Base-by-base conservation (phyloP, 2,888 invertebrate species). In the Ischnura elegans region DNA sequence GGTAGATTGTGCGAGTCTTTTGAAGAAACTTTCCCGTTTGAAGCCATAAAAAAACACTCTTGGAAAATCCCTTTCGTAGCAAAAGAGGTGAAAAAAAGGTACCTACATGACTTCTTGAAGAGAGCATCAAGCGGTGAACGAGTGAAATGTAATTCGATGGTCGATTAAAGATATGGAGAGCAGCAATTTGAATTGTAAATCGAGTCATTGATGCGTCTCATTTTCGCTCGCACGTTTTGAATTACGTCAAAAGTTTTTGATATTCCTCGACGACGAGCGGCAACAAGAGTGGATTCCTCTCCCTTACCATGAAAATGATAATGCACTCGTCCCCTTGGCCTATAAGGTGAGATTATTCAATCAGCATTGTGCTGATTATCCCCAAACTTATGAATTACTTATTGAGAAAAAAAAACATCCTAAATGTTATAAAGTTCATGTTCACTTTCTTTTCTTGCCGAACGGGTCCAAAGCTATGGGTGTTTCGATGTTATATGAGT, bases 11-110 rank as follows among this genome's bases (percentile, higher is more conserved):
- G 51, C 8, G 2, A 19, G 51, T 19, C 13, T 76, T 29, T 76
- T 76, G 36, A 76, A 36, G 13, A 76, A 76, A 76, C 76, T 76
- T 76, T 76, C 36, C 76, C 76, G 76, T 76, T 76, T 76, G 76
- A 76, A 4, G 16, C 76, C 76, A 76, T 76, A 25, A 36, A 51
- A 76, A 16, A 16, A 0, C 29, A 10, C 76, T 76, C 36, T 36
- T 13, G 36, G 36, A 36, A 51, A 76, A 76, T 76, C 29, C 36
- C 2, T 36, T 10, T 51, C 29, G 21, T 8, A 13, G 36, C 36
- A 76, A 76, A 76, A 76, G 36, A 76, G 36, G 76, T 76, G 76
- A 76, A 61, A 21, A n/a, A 25, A n/a, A 61, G 61, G n/a, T n/a
- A n/a, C n/a, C n/a, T 61, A 61, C n/a, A 61, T 61, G 61, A 36